phyloP scores from a whole-genome alignment of 2,888 invertebrate genomes.

The Trichopria drosophilae region DNA sequence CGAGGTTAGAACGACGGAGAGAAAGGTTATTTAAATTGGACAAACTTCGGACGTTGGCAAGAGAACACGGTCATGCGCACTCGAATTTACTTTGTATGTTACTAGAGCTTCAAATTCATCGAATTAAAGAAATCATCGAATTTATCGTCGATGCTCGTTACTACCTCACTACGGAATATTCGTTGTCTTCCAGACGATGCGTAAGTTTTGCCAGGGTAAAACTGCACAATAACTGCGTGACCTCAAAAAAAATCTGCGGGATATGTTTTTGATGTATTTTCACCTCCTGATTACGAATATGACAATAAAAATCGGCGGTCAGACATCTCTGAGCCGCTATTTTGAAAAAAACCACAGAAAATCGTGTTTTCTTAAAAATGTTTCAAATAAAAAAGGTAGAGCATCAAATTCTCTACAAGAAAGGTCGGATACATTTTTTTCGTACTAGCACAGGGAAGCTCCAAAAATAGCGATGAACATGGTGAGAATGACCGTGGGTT shows the following conservation, averaged over 20 bases:
- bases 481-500: too few relatives aligned
- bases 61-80: constrained; percentile 49
- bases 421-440: too few relatives aligned
- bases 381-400: too few relatives aligned
- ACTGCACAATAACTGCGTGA: neutral
- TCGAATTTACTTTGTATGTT: constrained; percentile 50
- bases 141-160: constrained; percentile 48
- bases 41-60: constrained; percentile 40
- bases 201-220: constrained; percentile 40
- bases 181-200: constrained; percentile 44
- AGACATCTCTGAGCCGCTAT: too few relatives aligned
- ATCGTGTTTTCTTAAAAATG: too few relatives aligned
- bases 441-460: too few relatives aligned
- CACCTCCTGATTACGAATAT: neutral
- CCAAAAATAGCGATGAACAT: too few relatives aligned
- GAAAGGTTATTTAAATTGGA: constrained; percentile 42
- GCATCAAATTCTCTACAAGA: too few relatives aligned
- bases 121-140: constrained; percentile 45
- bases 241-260: too few relatives aligned
- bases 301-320: too few relatives aligned
- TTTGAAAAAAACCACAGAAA: too few relatives aligned
- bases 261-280: constrained; percentile 6
- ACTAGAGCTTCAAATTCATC: constrained; percentile 47
- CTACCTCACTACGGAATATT: constrained; percentile 49
- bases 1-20: constrained; percentile 40